phyloP scores from a whole-genome alignment of 2,113 vertebrate genomes.

The Grus americana region DNA sequence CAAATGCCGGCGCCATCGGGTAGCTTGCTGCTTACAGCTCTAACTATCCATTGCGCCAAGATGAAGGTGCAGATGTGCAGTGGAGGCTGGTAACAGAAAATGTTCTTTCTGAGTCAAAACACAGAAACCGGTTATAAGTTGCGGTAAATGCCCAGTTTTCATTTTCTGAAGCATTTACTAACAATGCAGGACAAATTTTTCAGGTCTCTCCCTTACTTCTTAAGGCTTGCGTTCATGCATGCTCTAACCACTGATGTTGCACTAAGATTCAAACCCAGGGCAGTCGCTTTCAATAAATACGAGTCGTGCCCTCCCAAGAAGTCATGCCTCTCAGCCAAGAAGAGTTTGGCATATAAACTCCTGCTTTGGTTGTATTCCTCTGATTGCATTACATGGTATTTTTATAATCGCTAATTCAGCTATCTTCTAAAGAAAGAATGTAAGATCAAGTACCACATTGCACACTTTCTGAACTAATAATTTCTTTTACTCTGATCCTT shows the following conservation, averaged over 20 bases:
- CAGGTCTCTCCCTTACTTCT: not conserved
- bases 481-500: not conserved
- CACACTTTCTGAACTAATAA: not conserved
- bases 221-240: not conserved
- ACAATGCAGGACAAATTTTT: not conserved
- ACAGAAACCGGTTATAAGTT: not conserved
- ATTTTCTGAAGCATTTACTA: not conserved
- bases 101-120: not conserved
- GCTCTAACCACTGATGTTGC: not conserved
- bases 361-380: not conserved
- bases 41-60: not conserved
- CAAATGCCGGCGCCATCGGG: not conserved
- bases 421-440: not conserved
- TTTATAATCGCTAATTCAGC: not conserved
- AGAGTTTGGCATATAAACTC: not conserved
- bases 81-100: not conserved
- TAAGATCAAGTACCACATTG: not conserved
- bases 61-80: constrained; percentile 42
- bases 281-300: not conserved
- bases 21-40: not conserved
- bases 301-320: not conserved
- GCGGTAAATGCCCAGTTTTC: not conserved
- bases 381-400: not conserved
- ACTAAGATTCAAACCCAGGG: not conserved
- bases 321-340: not conserved